Conservation (phyloP, 1,140 invertebrate species). For the Aethina tumida region DNA sequence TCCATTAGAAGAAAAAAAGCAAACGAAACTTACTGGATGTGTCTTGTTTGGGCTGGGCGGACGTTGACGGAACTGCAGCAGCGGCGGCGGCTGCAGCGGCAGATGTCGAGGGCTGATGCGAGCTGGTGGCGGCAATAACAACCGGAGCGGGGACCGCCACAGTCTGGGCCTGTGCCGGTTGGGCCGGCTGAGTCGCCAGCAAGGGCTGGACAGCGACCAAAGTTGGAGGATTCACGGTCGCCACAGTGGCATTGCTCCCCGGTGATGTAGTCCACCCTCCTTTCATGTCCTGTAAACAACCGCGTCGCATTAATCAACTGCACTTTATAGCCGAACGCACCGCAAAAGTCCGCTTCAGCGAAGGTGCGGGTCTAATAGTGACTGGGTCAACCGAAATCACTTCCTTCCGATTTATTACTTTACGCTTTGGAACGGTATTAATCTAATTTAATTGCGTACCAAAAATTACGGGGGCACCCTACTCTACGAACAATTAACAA, state of each 20-base stretch:
- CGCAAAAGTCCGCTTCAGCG: slow-evolving; percentile 20
- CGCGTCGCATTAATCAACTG: slow-evolving; percentile 32
- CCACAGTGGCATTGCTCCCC: slow-evolving; percentile 22
- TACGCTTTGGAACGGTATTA: too few species aligned
- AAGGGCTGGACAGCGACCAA: slow-evolving; percentile 30
- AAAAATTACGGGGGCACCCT: too few species aligned
- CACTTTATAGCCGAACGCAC: slow-evolving; percentile 23
- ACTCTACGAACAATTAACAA: too few species aligned
- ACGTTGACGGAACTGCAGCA: too few species aligned
- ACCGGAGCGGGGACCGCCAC: slow-evolving; percentile 13
- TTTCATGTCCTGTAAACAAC: slow-evolving; percentile 35
- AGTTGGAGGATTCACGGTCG: slow-evolving; percentile 24
- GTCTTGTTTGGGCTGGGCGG: slow-evolving; percentile 26
- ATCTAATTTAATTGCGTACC: too few species aligned
- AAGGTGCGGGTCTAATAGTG: too few species aligned
- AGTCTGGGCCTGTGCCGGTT: slow-evolving; percentile 19
- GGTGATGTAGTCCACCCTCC: slow-evolving; percentile 31
- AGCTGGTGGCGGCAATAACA: slow-evolving; percentile 9
- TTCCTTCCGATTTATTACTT: too few species aligned
- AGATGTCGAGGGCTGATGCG: slow-evolving; percentile 5
- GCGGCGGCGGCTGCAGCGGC: slow-evolving; percentile 11
- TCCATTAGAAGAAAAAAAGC: too few species aligned
- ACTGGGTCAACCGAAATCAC: too few species aligned
- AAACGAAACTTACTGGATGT: slow-evolving; percentile 34
- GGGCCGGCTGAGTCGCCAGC: slow-evolving; percentile 21